Conservation (phyloP, 2,888 invertebrate species). For the Rutpela maculata region DNA sequence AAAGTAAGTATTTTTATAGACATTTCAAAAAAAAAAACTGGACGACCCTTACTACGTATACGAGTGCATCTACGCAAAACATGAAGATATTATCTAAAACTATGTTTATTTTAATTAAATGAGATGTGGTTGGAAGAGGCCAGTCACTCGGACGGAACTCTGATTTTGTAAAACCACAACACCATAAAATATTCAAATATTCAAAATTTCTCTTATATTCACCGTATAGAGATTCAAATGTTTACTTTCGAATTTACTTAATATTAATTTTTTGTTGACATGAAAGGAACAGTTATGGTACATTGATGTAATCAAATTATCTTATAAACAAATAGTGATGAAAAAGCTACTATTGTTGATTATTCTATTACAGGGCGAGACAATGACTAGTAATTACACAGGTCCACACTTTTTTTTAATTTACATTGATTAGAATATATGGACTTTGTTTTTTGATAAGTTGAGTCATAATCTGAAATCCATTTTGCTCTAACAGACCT, state of each 20-base stretch:
- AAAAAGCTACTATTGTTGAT: neutral
- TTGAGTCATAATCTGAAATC: too few species aligned
- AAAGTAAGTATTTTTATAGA: too few species aligned
- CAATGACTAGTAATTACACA: too few species aligned
- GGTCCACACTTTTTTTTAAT: too few species aligned
- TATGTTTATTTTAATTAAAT: neutral
- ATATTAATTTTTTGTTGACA: neutral
- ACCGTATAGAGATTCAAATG: neutral
- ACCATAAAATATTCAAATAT: neutral
- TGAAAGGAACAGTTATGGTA: neutral
- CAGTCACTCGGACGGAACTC: neutral
- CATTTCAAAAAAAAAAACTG: too few species aligned
- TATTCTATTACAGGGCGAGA: too few species aligned
- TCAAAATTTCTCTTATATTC: slow-evolving; percentile 4
- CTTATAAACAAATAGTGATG: neutral
- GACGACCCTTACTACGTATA: too few species aligned
- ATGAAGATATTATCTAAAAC: neutral
- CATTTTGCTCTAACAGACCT: too few species aligned
- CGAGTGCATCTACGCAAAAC: neutral
- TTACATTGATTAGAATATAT: too few species aligned
- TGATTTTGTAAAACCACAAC: slow-evolving; percentile 7
- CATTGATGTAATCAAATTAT: neutral
- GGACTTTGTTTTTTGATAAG: too few species aligned
- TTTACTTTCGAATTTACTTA: neutral
- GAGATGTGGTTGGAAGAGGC: neutral